Percentiles rank a stretch among this genome's conserved stretches.
Evolutionary conservation across 92 coral and sea anemone species (phyloP).

Genomic region (Nematostella vectensis): DNA sequence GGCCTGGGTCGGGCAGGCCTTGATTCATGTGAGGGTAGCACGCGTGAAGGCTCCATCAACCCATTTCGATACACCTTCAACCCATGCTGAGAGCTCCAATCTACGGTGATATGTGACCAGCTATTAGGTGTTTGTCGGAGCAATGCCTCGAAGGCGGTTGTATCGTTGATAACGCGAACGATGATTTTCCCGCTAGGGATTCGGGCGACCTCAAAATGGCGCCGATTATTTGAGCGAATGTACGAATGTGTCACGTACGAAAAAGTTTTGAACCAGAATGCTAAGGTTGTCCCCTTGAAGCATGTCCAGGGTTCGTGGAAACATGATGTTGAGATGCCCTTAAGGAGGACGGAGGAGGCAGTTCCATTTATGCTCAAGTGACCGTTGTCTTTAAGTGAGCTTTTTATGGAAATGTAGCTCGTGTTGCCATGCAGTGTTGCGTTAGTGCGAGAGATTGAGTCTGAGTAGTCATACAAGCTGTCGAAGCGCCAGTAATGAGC

Average conservation of each 20-base stretch:
- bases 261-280: constrained; percentile 10
- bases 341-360: constrained; percentile 2
- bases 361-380: neutral
- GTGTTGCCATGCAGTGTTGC: constrained; percentile 18
- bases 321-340: constrained; percentile 8
- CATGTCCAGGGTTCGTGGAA: constrained; percentile 5
- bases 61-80: constrained; percentile 28
- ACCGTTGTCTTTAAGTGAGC: constrained; percentile 11
- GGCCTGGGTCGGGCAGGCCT: constrained; percentile 1
- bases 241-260: neutral
- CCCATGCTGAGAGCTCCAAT: constrained; percentile 14
- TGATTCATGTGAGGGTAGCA: no score
- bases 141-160: neutral
- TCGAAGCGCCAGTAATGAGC: constrained; percentile 46
- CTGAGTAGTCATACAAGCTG: constrained; percentile 11
- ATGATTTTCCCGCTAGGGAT: neutral
- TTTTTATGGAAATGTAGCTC: constrained; percentile 5
- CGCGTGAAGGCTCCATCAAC: neutral
- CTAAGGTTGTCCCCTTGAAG: constrained; percentile 11
- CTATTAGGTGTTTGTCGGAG: neutral
- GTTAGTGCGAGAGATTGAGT: constrained; percentile 8
- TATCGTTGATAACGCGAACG: constrained; percentile 4
- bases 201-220: constrained; percentile 1
- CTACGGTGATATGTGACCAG: constrained; percentile 21
- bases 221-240: neutral